These are phyloP conservation scores for Pollenia amentaria DNA, from an alignment of 2,888 invertebrate species.

Conservation along the genomic window DNA sequence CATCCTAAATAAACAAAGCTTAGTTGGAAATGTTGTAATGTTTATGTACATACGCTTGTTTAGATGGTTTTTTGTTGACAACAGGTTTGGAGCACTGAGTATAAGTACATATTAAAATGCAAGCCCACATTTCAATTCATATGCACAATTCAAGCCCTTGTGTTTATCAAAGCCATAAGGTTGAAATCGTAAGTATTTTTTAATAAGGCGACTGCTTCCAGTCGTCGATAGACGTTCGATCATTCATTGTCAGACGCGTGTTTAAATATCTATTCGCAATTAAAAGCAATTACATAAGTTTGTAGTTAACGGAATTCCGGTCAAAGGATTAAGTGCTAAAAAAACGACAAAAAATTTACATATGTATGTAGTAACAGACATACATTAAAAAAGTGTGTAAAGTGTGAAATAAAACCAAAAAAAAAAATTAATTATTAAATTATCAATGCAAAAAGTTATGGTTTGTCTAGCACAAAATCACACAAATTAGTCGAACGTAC, in stretches of 20 bases:
- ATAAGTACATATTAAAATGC: constrained; percentile 19
- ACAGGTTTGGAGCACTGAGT: constrained; percentile 55
- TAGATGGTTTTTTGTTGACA: constrained; percentile 17
- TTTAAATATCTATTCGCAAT: neutral
- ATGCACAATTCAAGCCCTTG: constrained; percentile 52
- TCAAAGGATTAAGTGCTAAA: too few species aligned
- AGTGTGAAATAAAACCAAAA: neutral
- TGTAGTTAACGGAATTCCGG: too few species aligned
- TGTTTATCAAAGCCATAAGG: neutral
- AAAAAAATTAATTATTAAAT: too few species aligned
- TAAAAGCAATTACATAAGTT: neutral
- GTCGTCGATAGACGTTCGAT: constrained; percentile 56
- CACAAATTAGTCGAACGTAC: neutral
- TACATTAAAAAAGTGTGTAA: too few species aligned
- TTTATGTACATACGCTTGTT: constrained; percentile 11
- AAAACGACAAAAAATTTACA: too few species aligned
- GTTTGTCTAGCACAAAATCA: neutral
- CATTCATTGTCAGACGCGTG: constrained; percentile 58
- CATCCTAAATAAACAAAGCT: constrained; percentile 57
- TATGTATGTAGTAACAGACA: too few species aligned
- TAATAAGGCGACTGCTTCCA: constrained; percentile 40
- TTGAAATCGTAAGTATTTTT: constrained; percentile 9
- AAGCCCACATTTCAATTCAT: neutral
- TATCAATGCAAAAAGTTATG: neutral
- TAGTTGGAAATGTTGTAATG: constrained; percentile 24